Conservation (phyloP, 2,888 invertebrate genomes). For the Chrysolina haemoptera region DNA sequence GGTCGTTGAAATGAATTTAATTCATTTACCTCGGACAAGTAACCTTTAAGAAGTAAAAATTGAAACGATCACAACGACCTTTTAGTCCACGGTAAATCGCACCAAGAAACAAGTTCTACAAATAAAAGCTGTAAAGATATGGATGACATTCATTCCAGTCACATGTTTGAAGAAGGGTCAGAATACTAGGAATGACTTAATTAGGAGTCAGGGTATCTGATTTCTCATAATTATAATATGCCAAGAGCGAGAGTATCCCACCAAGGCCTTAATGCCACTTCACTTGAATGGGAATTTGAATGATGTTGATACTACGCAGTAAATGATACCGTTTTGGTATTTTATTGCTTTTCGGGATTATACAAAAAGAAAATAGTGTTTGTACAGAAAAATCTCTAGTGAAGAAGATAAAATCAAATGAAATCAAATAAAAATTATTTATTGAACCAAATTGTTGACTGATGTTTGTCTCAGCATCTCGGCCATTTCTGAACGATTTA, state of each 20-base stretch:
- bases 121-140: constrained; percentile 49
- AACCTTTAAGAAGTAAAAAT: constrained; percentile 67
- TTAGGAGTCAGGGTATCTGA: neutral
- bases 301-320: no score
- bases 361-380: no score
- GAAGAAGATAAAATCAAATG: no score
- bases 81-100: constrained; percentile 59
- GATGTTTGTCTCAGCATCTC: no score
- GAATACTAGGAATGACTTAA: constrained; percentile 22
- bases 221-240: neutral
- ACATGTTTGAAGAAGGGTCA: constrained; percentile 42
- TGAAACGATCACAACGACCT: constrained; percentile 65
- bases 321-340: no score
- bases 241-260: neutral
- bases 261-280: no score
- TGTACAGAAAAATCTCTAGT: no score
- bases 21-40: constrained; percentile 66
- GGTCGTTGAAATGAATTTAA: constrained; percentile 57
- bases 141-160: constrained; percentile 41
- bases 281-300: no score
- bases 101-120: constrained; percentile 61
- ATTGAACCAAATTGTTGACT: no score
- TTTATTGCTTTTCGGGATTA: no score
- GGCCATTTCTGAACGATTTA: no score
- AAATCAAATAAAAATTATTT: no score